Conservation (phyloP, 2,113 vertebrate species). For the Tachuris rubrigastra region DNA sequence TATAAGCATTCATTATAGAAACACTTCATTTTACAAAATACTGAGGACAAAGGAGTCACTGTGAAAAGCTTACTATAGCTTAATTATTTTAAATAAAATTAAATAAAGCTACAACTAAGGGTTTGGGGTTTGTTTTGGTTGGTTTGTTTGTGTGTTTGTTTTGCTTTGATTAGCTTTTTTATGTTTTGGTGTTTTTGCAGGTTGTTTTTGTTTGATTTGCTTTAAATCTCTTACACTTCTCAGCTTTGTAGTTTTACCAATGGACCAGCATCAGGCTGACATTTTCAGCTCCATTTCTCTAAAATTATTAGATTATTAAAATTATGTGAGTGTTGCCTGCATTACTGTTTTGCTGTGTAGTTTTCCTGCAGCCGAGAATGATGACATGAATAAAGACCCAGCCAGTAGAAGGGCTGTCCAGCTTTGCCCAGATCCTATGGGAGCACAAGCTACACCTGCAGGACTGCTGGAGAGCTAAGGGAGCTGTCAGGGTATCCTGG, state of each 20-base stretch:
- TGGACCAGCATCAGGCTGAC: not conserved
- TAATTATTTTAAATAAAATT: not conserved
- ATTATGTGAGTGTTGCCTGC: not conserved
- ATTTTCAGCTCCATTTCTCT: not conserved
- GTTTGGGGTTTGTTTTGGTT: not conserved
- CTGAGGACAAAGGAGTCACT: not conserved
- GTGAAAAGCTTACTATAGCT: not conserved
- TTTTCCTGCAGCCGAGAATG: not conserved
- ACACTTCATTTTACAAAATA: not conserved
- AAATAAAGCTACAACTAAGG: not conserved
- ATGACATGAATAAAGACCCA: not conserved
- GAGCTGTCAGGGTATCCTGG: accelerated
- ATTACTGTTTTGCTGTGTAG: not conserved
- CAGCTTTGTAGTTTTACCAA: not conserved
- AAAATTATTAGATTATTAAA: not conserved
- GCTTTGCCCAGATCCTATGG: not conserved
- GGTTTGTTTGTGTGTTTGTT: not conserved
- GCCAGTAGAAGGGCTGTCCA: not conserved
- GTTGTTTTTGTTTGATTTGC: not conserved
- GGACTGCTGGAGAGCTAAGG: not conserved
- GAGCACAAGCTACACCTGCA: not conserved
- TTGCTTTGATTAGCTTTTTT: not conserved
- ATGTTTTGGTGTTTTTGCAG: not conserved
- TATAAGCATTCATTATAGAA: not conserved
- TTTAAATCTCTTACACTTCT: not conserved